phyloP scores from a whole-genome alignment of 2,888 invertebrate species.

The Osedax frankpressi region DNA sequence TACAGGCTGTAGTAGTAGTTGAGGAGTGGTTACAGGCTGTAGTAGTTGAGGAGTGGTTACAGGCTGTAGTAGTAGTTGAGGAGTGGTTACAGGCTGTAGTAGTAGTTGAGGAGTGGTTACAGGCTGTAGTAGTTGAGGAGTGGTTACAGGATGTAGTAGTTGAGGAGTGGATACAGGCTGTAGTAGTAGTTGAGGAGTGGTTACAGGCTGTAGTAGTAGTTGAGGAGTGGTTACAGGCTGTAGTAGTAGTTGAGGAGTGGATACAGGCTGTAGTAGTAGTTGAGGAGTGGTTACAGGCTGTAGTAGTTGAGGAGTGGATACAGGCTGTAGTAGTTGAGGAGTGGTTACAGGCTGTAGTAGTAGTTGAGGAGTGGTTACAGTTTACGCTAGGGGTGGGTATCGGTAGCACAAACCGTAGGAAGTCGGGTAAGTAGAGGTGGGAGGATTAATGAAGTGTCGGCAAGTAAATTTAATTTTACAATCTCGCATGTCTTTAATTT shows the following conservation, averaged over 20 bases:
- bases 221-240: too few species aligned
- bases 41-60: too few species aligned
- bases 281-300: not conserved
- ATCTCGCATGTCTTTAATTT: too few species aligned
- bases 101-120: not conserved
- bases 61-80: too few species aligned
- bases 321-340: not conserved
- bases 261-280: constrained; percentile 58
- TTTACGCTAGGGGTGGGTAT: not conserved
- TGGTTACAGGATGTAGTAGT: not conserved
- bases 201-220: not conserved
- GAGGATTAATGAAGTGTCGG: too few species aligned
- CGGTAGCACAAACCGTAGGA: not conserved
- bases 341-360: too few species aligned
- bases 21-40: too few species aligned
- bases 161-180: not conserved
- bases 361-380: not conserved
- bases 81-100: too few species aligned
- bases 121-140: not conserved
- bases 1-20: too few species aligned
- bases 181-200: not conserved
- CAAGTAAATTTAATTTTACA: too few species aligned
- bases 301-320: not conserved
- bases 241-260: too few species aligned
- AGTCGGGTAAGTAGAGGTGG: too few species aligned